Base-by-base conservation (phyloP, 2,888 invertebrate species). In the Andrena minutula region DNA sequence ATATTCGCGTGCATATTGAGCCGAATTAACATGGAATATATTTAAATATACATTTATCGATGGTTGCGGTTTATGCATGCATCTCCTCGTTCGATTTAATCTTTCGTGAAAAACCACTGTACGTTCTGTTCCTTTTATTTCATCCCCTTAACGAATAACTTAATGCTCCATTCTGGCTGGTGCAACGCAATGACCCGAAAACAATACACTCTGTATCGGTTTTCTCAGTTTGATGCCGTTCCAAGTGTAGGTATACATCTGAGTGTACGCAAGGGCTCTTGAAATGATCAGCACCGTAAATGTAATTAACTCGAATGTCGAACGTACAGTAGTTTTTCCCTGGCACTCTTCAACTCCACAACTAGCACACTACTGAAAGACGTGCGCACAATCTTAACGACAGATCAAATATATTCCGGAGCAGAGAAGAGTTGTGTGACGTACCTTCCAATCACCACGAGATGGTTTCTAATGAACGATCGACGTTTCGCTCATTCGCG, bases 41-140 rank as follows among this genome's bases (percentile, higher is more conserved):
- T 86, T 73, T 60, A 84, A 78, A 86, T 82, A 77, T 82, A 53
- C 82, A 79, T 79, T 79, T 72, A 83, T 83, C 12, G 64, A 69
- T 72, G 69, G 79, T 73, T 69, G 51, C 23, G 2, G 26, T 28
- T 75, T 75, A 51, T 60, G n/a, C n/a, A 32, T 26, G 28, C 51
- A 60, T 63, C 53, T 26, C 16, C 65, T 8, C 53, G 35, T 28
- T 32, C n/a, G 28, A 41, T 73, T 12, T 20, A 56, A 30, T 56
- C 53, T 69, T 23, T 16, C 23, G 12, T 28, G 32, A 53, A 26
- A 41, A 20, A 47, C 5, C 26, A 30, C 35, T 20, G 23, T 12
- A 10, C 20, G 20, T 35, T 23, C 2, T 3, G 16, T 8, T 20
- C 0, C 28, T 49, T 49, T 20, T 23, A 32, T 12, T 61, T 51